Conservation (phyloP, 1,140 invertebrate genomes). For the Drosophila ironensis region DNA sequence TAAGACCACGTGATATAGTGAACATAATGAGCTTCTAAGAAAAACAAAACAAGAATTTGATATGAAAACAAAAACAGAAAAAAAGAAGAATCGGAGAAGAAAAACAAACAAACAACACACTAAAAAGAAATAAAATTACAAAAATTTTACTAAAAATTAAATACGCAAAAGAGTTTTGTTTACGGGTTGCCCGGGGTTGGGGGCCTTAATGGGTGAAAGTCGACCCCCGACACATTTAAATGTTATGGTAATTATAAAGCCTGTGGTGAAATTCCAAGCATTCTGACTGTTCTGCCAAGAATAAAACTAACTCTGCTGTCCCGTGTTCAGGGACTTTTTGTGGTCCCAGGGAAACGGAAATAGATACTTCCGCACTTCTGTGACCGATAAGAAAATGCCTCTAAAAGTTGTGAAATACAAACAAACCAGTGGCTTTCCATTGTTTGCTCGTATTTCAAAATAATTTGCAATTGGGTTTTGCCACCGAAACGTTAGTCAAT, state of each 20-base stretch:
- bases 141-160: constrained; percentile 71
- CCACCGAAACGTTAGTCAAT: no score
- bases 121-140: constrained; percentile 70
- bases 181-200: background rate
- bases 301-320: background rate
- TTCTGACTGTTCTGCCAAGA: background rate
- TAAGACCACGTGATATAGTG: constrained; percentile 77
- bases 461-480: background rate
- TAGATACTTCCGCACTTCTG: constrained; percentile 13
- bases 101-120: constrained; percentile 61
- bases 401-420: background rate
- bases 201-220: constrained; percentile 21
- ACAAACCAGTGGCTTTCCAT: background rate
- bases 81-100: constrained; percentile 25
- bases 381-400: background rate
- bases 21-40: constrained; percentile 76
- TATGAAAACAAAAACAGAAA: constrained; percentile 25
- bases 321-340: constrained; percentile 20
- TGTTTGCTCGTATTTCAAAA: constrained; percentile 11
- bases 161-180: constrained; percentile 36
- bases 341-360: constrained; percentile 16
- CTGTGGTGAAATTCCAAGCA: constrained; percentile 31
- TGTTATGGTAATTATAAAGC: constrained; percentile 19
- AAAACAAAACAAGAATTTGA: constrained; percentile 57
- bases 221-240: constrained; percentile 25